Percentiles rank a stretch among this genome's conserved stretches.
These are phyloP conservation scores for Eretmochelys imbricata DNA, from an alignment of 2,113 vertebrate genomes.

Conservation along the genomic window DNA sequence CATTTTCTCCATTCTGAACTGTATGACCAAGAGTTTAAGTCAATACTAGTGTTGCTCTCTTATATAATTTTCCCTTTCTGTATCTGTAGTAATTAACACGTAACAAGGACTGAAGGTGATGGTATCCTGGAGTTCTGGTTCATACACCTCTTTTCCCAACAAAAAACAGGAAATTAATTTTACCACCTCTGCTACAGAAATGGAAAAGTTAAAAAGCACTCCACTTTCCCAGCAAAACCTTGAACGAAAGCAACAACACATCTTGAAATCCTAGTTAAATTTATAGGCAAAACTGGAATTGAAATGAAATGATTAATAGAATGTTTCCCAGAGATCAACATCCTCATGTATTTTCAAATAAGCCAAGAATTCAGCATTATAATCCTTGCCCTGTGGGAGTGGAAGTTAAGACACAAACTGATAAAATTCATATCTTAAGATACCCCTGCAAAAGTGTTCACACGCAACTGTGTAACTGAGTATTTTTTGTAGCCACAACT, in stretches of 20 bases:
- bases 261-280: fast-evolving
- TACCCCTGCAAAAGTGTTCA: neutral
- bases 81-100: neutral
- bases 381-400: neutral
- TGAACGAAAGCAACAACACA: neutral
- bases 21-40: too few relatives aligned
- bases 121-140: neutral
- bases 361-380: neutral
- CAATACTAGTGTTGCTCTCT: neutral
- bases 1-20: fast-evolving
- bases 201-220: neutral
- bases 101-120: neutral
- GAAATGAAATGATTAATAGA: neutral
- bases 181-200: neutral
- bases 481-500: neutral
- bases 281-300: neutral
- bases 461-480: neutral
- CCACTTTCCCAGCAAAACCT: fast-evolving
- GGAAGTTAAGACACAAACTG: neutral
- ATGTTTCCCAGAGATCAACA: fast-evolving
- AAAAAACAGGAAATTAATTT: neutral
- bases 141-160: neutral
- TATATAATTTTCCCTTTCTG: too few relatives aligned
- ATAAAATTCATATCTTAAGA: neutral
- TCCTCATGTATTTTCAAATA: fast-evolving